Percentiles rank a stretch among this genome's conserved stretches.
phyloP scores from a whole-genome alignment of 1,140 invertebrate genomes.

The Pemphigus obesinymphae region DNA sequence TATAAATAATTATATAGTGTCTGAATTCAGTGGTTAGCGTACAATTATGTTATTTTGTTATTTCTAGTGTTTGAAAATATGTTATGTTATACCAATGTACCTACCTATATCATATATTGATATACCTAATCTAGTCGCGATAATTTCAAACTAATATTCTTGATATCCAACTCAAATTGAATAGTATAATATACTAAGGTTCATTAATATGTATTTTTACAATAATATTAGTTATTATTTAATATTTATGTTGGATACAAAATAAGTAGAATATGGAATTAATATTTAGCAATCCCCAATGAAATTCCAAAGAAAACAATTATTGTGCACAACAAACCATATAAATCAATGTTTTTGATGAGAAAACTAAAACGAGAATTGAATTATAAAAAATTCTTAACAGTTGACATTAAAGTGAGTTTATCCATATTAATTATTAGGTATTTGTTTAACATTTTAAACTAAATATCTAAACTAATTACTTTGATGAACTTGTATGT shows the following conservation, averaged over 20 bases:
- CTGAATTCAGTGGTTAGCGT: neutral
- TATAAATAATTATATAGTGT: too few relatives aligned
- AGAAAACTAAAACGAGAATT: neutral
- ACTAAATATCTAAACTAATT: neutral
- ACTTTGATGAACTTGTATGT: too few relatives aligned
- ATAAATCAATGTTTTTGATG: too few relatives aligned
- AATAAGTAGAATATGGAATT: neutral
- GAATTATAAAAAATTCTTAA: neutral
- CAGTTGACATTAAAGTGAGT: neutral
- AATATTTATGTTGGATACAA: neutral
- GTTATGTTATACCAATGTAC: neutral
- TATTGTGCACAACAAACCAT: neutral
- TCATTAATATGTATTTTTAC: too few relatives aligned
- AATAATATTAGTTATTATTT: too few relatives aligned
- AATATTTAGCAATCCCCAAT: neutral
- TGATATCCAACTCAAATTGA: too few relatives aligned
- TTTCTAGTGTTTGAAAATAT: neutral
- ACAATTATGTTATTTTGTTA: neutral
- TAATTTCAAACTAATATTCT: too few relatives aligned
- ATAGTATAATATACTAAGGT: too few relatives aligned
- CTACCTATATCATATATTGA: too few relatives aligned
- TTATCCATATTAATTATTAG: neutral
- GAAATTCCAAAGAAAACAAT: neutral
- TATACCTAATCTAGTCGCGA: too few relatives aligned
- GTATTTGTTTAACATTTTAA: neutral